phyloP scores from a whole-genome alignment of 2,888 invertebrate genomes.

The Sussaba pulchella region DNA sequence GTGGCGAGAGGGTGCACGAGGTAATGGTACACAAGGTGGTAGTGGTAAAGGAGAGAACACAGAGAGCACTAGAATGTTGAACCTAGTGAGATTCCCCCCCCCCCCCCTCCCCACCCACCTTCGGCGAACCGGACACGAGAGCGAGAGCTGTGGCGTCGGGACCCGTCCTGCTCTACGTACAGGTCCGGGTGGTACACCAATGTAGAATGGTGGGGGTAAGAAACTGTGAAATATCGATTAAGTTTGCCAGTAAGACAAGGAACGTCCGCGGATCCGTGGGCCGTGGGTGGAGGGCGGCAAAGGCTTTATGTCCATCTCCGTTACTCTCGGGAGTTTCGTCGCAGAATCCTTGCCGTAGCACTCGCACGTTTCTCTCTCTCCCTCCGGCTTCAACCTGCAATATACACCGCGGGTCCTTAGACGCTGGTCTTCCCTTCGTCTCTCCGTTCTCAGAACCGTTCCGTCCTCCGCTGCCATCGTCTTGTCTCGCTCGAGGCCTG shows the following conservation, averaged over 20 bases:
- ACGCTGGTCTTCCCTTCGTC: conserved; percentile 38
- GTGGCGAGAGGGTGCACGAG: conserved; percentile 43
- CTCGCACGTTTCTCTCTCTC: conserved; percentile 34
- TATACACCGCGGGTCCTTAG: conserved; percentile 50
- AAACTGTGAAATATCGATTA: conserved; percentile 85
- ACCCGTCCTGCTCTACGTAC: conserved; percentile 35
- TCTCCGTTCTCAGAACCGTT: conserved; percentile 12
- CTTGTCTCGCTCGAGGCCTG: conserved; percentile 71
- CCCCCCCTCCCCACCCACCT: conserved; percentile 11
- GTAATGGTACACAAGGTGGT: conserved; percentile 25
- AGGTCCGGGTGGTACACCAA: conserved; percentile 56
- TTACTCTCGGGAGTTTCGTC: conserved; percentile 10
- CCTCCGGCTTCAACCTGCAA: neutral
- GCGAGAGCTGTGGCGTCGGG: conserved; percentile 63
- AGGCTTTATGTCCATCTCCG: conserved; percentile 35
- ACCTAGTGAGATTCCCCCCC: conserved; percentile 34
- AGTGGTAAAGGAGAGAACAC: conserved; percentile 41
- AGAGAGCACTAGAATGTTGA: conserved; percentile 45
- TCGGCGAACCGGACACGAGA: conserved; percentile 69
- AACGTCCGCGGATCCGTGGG: conserved; percentile 81
- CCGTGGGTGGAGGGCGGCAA: conserved; percentile 57
- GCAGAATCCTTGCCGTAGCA: conserved; percentile 3
- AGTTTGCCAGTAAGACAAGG: conserved; percentile 85
- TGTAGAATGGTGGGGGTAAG: conserved; percentile 81
- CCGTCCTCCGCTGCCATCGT: conserved; percentile 29